Evolutionary conservation across 2,797 vertebrate genomes (phyloP), one percentile per base, ranked within the genome.

Genomic region (Pseudopleuronectes americanus): DNA sequence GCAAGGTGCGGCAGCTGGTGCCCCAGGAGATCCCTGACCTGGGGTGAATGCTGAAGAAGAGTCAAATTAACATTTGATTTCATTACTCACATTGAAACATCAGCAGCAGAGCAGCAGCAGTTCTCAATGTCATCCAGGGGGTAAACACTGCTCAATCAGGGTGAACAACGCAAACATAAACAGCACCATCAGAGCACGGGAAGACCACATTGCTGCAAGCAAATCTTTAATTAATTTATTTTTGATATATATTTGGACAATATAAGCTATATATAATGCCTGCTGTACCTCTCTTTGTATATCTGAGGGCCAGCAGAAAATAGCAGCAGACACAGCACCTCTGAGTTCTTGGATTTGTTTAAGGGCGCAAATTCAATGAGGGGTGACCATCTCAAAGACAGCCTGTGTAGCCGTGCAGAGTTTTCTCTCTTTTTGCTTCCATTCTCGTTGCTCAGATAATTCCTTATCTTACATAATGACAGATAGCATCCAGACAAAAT

Each of bases 51-150:
- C 47, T 31, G 68, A 75, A 72, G 76, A 87, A 76, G 68, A 87
- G 80, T 84, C 83, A 78, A 83, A 89, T 92, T 78, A 90, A 81
- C 49, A 78, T 76, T 81, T 91, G 80, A 91, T 93, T 93, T 84
- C 75, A 90, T 92, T 88, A 90, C 81, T 90, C 57, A 55, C 74
- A 53, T 64, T 13, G 63, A 78, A 89, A 74, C 78, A 68, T 28
- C 64, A 28, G 63, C 75, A 76, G 64, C 48, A 1, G 66, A 65
- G 22, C 61, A 22, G 62, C 52, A 1, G 69, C 74, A 63, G 52
- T 69, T 89, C 80, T 76, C 84, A 90, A 92, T 90, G 90, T 89
- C 88, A 83, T 77, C 72, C 72, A 82, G 76, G 89, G 87, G 88
- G 71, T 84, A 86, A 89, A 80, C 1, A 4, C 10, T 66, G 76